phyloP scores from a whole-genome alignment of 2,797 vertebrate genomes.

The Discoglossus pictus region DNA sequence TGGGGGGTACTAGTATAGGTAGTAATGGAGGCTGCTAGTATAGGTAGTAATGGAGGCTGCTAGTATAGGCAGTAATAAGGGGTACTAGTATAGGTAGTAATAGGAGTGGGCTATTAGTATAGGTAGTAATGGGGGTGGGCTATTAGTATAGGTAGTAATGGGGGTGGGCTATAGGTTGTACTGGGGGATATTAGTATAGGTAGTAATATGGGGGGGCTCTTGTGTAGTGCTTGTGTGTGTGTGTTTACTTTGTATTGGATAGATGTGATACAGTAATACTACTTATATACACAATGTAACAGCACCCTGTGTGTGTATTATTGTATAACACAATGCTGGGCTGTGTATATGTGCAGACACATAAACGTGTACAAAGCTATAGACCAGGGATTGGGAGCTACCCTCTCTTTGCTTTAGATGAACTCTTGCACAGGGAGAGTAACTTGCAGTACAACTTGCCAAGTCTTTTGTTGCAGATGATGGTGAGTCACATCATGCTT shows the following conservation, averaged over 20 bases:
- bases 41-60: conserved; percentile 60
- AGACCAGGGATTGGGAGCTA: too few species aligned
- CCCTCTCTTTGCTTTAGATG: too few species aligned
- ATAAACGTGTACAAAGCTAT: too few species aligned
- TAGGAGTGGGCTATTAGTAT: conserved; percentile 64
- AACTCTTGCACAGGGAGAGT: not conserved
- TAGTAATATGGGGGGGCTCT: conserved; percentile 27
- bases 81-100: conserved; percentile 58
- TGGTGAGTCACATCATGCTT: conserved; percentile 57
- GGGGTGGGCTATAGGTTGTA: not conserved
- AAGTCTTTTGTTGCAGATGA: conserved; percentile 66
- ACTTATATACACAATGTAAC: too few species aligned
- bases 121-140: too few species aligned
- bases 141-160: conserved; percentile 58
- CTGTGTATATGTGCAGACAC: too few species aligned
- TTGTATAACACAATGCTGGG: too few species aligned
- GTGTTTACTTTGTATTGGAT: too few species aligned
- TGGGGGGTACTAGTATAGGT: conserved; percentile 65
- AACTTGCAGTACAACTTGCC: conserved; percentile 57
- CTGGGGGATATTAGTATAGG: not conserved
- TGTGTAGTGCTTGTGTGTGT: conserved; percentile 35
- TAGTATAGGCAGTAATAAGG: conserved; percentile 54
- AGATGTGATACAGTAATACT: too few species aligned
- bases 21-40: conserved; percentile 57
- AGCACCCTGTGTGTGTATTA: too few species aligned